Percentiles rank a stretch among this genome's conserved stretches.
Conservation (phyloP, 2,797 vertebrate genomes). For the Pyrocephalus nanus region DNA sequence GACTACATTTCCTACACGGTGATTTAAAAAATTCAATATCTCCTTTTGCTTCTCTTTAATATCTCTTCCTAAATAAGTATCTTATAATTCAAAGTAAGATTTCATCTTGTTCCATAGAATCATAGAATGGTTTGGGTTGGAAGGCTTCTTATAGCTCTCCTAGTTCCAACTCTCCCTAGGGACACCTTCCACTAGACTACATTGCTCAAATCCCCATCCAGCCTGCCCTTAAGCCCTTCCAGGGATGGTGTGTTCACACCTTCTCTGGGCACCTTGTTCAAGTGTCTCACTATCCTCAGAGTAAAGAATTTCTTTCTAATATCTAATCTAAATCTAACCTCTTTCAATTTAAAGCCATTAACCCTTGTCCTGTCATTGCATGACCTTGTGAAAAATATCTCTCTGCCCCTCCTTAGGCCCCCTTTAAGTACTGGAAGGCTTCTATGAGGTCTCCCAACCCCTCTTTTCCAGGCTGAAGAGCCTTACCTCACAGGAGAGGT, state of each 20-base stretch:
- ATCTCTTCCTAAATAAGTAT: not conserved
- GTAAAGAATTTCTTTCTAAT: not conserved
- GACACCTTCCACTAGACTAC: not conserved
- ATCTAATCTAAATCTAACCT: not conserved
- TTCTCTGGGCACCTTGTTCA: not conserved
- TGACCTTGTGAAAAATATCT: not conserved
- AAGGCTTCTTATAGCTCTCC: not conserved
- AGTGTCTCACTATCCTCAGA: not conserved
- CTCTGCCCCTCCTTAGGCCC: not conserved
- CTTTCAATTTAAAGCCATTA: not conserved
- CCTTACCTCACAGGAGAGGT: not conserved
- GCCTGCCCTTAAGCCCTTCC: not conserved
- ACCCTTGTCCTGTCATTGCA: not conserved
- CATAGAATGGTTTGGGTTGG: accelerated
- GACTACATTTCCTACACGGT: not conserved
- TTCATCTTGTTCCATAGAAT: not conserved
- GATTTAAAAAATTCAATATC: not conserved
- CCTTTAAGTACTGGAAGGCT: not conserved
- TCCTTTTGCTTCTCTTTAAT: not conserved
- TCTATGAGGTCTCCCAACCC: not conserved
- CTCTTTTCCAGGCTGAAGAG: not conserved
- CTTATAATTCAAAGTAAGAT: not conserved
- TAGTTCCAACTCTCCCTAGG: not conserved
- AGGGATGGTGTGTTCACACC: accelerated
- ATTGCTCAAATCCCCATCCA: not conserved